A percentile compares a stretch with the other conserved stretches of the same genome.
Conservation (phyloP, 2,888 invertebrate species). For the Neoaliturus tenellus region DNA sequence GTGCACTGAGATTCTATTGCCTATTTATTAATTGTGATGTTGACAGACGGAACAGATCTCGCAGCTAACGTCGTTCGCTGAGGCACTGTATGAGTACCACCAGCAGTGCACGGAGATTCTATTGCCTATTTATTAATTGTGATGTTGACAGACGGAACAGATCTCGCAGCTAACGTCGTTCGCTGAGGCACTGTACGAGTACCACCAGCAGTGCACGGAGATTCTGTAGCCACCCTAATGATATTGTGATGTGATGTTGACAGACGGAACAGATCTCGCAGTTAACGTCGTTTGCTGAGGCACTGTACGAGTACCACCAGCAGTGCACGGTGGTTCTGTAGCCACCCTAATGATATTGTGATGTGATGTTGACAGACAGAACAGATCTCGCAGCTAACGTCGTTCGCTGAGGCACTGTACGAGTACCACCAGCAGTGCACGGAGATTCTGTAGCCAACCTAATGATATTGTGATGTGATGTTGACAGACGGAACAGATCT, state of each 20-base stretch:
- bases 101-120: constrained; percentile 96
- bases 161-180: constrained; percentile 98
- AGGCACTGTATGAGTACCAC: constrained; percentile 97
- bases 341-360: too few relatives aligned
- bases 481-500: constrained; percentile 96
- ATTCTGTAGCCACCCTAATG: too few relatives aligned
- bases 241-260: too few relatives aligned
- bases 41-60: constrained; percentile 97
- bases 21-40: too few relatives aligned
- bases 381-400: constrained; percentile 97
- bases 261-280: constrained; percentile 99
- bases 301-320: constrained; percentile 96
- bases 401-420: constrained; percentile 96
- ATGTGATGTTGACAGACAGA: constrained; percentile 94
- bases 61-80: constrained; percentile 96
- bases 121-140: too few relatives aligned
- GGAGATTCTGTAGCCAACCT: constrained; percentile 92
- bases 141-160: constrained; percentile 96
- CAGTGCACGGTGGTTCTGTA: constrained; percentile 96
- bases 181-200: constrained; percentile 96
- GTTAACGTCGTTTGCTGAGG: constrained; percentile 96
- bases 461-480: too few relatives aligned
- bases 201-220: constrained; percentile 97
- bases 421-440: constrained; percentile 99
- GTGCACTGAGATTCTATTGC: constrained; percentile 94